A percentile compares a stretch with the other conserved stretches of the same genome.
phyloP scores from a whole-genome alignment of 1,140 invertebrate species.

The Phenacoccus solenopsis region DNA sequence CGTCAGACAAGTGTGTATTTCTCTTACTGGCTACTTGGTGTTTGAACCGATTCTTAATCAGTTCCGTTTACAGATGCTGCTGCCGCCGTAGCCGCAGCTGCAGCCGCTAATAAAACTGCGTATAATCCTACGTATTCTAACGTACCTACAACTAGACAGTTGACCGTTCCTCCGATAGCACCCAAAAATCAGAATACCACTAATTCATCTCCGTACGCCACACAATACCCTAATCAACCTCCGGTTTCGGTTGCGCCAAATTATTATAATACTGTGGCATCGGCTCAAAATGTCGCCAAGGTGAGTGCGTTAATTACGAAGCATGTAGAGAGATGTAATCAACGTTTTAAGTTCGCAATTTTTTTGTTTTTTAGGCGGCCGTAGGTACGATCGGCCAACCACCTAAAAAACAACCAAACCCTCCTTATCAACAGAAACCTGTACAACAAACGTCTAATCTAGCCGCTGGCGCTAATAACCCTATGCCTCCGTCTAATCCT shows the following conservation, averaged over 20 bases:
- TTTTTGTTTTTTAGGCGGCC: neutral
- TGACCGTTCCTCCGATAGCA: neutral
- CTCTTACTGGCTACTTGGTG: neutral
- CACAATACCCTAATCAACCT: neutral
- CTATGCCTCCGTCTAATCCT: neutral
- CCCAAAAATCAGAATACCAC: neutral
- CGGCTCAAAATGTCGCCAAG: neutral
- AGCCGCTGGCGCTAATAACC: neutral
- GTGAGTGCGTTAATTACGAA: neutral
- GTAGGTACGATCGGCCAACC: neutral
- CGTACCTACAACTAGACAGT: neutral
- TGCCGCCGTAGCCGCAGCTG: neutral
- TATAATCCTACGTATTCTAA: neutral
- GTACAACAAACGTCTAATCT: neutral
- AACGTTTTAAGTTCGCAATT: too few relatives aligned
- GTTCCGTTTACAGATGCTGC: neutral
- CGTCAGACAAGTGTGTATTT: neutral
- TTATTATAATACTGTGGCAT: neutral
- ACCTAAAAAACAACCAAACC: neutral
- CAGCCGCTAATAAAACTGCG: neutral
- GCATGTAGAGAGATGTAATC: too few relatives aligned
- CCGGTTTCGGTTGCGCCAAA: neutral
- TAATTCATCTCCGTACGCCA: neutral
- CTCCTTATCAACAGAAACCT: conserved; percentile 8
- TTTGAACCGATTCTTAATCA: neutral